Base-by-base conservation (phyloP, 2,113 vertebrate genomes). In the Variabilichromis moorii region DNA sequence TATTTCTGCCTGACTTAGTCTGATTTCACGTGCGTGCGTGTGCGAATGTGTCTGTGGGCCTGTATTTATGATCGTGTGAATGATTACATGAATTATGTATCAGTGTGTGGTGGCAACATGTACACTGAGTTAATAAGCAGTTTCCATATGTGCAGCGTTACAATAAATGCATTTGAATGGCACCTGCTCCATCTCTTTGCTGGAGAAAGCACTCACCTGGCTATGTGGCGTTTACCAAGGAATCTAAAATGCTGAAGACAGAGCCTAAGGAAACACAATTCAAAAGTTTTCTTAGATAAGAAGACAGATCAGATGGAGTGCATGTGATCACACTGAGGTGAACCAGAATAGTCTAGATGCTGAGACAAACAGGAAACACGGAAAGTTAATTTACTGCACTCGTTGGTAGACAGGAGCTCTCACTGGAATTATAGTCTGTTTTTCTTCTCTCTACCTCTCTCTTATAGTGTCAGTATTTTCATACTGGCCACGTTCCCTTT, bases 231-330 rank as follows among this genome's bases (percentile, higher is more conserved):
- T 93, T 99, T 99, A 80, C 99, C 99, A 11, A 99, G 95, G 81
- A 99, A 99, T 89, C 98, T 96, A 95, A 99, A 99, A 96, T 99
- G 98, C 95, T 99, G 99, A 79, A 99, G 97, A 94, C 98, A 99
- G 82, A 99, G 96, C 85, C 99, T 99, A 95, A 55, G 17, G 54
- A 26, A 61, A 84, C 21, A 35, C 42, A 55, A 83, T 24, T 54
- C 2, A 78, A n/a, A 73, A 61, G 61, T 47, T 73, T 81, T 81
- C 12, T 81, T 9, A 61, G 45, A 78, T 54, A 33, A 61, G 11
- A 66, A 73, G 13, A 31, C 9, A 21, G 17, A 12, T 12, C 45
- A 79, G 91, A 89, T 33, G 2, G 8, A n/a, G 11, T 47, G 33
- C 83, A 91, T 91, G 84, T 40, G 66, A 87, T 89, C 68, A 82